These are phyloP conservation scores for Drosophila infuscata DNA, from an alignment of 2,888 invertebrate genomes.

Conservation along the genomic window DNA sequence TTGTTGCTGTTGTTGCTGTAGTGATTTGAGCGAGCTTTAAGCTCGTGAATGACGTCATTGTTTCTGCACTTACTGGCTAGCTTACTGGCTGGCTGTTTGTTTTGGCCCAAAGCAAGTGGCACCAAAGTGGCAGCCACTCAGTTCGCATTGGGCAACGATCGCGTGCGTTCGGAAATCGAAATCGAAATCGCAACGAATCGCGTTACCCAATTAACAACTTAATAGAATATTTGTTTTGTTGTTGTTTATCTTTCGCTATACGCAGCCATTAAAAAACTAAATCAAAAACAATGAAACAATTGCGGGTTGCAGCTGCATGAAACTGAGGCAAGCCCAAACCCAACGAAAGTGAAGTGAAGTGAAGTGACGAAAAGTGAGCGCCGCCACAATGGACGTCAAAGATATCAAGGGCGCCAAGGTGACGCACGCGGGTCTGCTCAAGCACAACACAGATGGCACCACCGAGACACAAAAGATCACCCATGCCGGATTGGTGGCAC, in stretches of 20 bases:
- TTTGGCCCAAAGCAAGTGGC: constrained; percentile 63
- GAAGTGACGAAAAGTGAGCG: constrained; percentile 28
- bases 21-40: constrained; percentile 61
- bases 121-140: constrained; percentile 61
- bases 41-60: constrained; percentile 78
- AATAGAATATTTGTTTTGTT: constrained; percentile 21
- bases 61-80: constrained; percentile 53
- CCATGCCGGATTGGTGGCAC: constrained; percentile 93
- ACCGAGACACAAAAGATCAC: constrained; percentile 88
- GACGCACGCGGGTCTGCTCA: constrained; percentile 87
- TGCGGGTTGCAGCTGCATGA: constrained; percentile 37
- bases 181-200: constrained; percentile 40
- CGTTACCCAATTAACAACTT: constrained; percentile 40
- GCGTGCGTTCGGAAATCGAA: constrained; percentile 71
- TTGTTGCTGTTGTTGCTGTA: constrained; percentile 27
- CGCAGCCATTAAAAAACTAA: constrained; percentile 6
- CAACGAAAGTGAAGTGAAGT: constrained; percentile 42
- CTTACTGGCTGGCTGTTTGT: constrained; percentile 39
- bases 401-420: constrained; percentile 86
- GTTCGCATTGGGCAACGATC: constrained; percentile 79
- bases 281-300: constrained; percentile 48
- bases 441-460: constrained; percentile 87
- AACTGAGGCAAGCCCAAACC: constrained; percentile 34
- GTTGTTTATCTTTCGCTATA: constrained; percentile 8
- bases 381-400: constrained; percentile 84